Conservation (phyloP, 2,797 vertebrate genomes). For the Pachyuromys duprasi region DNA sequence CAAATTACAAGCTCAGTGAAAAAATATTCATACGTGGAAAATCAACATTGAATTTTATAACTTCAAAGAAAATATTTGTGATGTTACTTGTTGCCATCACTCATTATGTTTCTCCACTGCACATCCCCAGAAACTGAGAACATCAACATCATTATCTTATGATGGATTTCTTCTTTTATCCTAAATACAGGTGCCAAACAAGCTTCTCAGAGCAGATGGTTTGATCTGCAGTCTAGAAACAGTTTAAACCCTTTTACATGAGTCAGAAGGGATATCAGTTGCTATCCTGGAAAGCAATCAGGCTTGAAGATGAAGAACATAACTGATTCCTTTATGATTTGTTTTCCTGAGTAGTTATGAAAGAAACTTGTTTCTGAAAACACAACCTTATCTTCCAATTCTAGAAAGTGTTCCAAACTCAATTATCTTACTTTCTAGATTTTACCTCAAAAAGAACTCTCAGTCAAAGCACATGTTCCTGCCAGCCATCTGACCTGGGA, state of each 20-base stretch:
- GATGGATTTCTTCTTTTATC: neutral
- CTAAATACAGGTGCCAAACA: neutral
- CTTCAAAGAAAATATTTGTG: neutral
- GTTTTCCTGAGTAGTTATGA: neutral
- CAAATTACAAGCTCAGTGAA: neutral
- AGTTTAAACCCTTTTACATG: neutral
- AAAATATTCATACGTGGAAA: neutral
- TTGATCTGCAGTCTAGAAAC: neutral
- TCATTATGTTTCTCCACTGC: neutral
- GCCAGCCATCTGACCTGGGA: neutral
- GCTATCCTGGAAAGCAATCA: neutral
- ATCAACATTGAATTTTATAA: neutral
- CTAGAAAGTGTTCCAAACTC: neutral
- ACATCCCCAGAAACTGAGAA: neutral
- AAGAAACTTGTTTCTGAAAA: neutral
- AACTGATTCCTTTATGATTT: neutral
- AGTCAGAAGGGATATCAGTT: neutral
- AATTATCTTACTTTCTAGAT: neutral
- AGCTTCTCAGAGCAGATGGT: neutral
- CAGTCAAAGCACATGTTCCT: neutral
- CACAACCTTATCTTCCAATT: neutral
- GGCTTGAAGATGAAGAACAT: neutral
- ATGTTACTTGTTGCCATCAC: neutral
- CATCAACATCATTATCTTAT: neutral
- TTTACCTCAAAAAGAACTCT: neutral